phyloP scores from a whole-genome alignment of 2,888 invertebrate species.

The Chymomyza caudatula region DNA sequence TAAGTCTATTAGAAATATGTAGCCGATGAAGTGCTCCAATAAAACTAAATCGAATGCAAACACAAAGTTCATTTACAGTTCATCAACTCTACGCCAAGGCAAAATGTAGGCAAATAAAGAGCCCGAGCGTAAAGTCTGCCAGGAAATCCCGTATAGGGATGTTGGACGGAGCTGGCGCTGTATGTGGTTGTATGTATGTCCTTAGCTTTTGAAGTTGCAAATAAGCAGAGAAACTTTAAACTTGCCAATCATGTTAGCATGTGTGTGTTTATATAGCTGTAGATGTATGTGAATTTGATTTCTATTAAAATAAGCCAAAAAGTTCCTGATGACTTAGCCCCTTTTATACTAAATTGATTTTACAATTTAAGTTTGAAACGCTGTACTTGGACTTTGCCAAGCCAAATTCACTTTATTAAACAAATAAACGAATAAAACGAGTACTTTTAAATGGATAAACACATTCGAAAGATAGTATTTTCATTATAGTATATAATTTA shows the following conservation, averaged over 20 bases:
- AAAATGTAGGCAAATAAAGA: not conserved
- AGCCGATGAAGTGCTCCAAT: constrained; percentile 43
- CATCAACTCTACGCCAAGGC: constrained; percentile 51
- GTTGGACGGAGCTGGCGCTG: constrained; percentile 10
- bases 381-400: too few species aligned
- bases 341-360: constrained; percentile 44
- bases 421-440: too few species aligned
- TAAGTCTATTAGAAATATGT: constrained; percentile 34
- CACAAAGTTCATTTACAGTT: constrained; percentile 71
- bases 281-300: constrained; percentile 13
- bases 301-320: constrained; percentile 25
- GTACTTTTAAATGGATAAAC: too few species aligned
- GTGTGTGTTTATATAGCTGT: not conserved
- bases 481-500: not conserved
- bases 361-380: constrained; percentile 26
- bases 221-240: not conserved
- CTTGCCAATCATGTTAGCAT: not conserved
- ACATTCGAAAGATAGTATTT: too few species aligned
- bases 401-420: not conserved
- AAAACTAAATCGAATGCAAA: constrained; percentile 69
- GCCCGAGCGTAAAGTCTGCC: constrained; percentile 13
- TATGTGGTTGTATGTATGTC: not conserved
- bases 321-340: constrained; percentile 22
- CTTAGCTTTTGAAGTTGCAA: constrained; percentile 13
- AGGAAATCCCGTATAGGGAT: not conserved